phyloP scores from a whole-genome alignment of 1,140 invertebrate genomes.

The Drosophila gunungcola region DNA sequence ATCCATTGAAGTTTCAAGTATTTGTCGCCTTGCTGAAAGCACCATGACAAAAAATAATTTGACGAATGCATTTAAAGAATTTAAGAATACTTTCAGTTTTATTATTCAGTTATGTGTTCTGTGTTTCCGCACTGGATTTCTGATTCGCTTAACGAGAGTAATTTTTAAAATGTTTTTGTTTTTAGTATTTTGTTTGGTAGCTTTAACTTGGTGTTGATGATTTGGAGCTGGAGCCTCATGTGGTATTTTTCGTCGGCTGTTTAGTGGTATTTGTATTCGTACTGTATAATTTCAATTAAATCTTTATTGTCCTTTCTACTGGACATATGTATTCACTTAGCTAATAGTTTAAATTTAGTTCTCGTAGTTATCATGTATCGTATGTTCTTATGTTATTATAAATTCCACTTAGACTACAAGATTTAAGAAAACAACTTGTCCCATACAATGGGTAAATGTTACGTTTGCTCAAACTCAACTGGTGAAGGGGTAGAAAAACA shows the following conservation, averaged over 20 bases:
- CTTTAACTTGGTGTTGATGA: conserved; percentile 50
- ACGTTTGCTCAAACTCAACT: conserved; percentile 64
- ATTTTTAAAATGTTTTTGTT: conserved; percentile 70
- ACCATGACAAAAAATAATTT: conserved; percentile 33
- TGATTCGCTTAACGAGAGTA: conserved; percentile 60
- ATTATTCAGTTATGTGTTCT: conserved; percentile 68
- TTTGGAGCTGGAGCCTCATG: conserved; percentile 38
- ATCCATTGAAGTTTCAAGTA: conserved; percentile 1
- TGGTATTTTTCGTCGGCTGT: conserved; percentile 19
- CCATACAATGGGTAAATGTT: conserved; percentile 32
- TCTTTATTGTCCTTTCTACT: conserved; percentile 78
- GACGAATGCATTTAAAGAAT: conserved; percentile 68
- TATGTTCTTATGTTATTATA: conserved; percentile 46
- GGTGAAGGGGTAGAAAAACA: conserved; percentile 47
- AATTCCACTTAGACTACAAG: conserved; percentile 64
- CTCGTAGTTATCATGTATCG: conserved; percentile 35
- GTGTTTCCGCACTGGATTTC: conserved; percentile 36
- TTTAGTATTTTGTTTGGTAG: conserved; percentile 37
- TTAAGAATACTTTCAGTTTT: conserved; percentile 80
- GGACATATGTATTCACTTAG: conserved; percentile 73
- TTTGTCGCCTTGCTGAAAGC: conserved; percentile 13
- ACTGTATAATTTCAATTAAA: conserved; percentile 61
- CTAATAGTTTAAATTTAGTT: conserved; percentile 62
- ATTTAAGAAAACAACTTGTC: conserved; percentile 68
- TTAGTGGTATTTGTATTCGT: conserved; percentile 47